Evolutionary conservation across 2,888 invertebrate species (phyloP).

Genomic region (Kryphioiulus occultus): DNA sequence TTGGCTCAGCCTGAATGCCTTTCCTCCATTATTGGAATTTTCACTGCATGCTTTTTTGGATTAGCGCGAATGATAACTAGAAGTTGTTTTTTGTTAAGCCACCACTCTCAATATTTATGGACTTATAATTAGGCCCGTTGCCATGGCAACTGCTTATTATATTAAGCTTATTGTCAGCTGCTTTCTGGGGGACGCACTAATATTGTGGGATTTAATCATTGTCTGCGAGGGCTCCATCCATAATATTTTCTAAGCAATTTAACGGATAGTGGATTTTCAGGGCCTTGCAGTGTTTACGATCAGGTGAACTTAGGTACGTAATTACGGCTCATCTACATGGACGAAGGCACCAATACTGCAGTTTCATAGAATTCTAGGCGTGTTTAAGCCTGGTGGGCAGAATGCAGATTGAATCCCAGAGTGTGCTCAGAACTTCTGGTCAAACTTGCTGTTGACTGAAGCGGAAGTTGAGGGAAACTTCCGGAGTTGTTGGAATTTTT

Average conservation of each 20-base stretch:
- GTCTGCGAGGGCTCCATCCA: not conserved
- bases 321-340: not conserved
- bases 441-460: too few relatives aligned
- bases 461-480: too few relatives aligned
- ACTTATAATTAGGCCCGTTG: not conserved
- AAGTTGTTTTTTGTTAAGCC: not conserved
- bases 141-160: not conserved
- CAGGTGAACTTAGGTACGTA: not conserved
- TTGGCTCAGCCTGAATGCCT: not conserved
- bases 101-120: not conserved
- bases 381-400: too few relatives aligned
- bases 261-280: not conserved
- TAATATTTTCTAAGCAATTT: not conserved
- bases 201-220: conserved; percentile 5
- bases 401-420: too few relatives aligned
- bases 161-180: not conserved
- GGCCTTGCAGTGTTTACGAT: not conserved
- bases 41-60: not conserved
- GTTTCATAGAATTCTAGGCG: not conserved
- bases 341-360: not conserved
- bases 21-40: not conserved
- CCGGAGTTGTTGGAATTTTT: too few relatives aligned
- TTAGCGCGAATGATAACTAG: not conserved
- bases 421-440: too few relatives aligned
- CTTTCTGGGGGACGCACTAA: not conserved